phyloP scores from a whole-genome alignment of 2,797 vertebrate genomes.

The Alauda arvensis region DNA sequence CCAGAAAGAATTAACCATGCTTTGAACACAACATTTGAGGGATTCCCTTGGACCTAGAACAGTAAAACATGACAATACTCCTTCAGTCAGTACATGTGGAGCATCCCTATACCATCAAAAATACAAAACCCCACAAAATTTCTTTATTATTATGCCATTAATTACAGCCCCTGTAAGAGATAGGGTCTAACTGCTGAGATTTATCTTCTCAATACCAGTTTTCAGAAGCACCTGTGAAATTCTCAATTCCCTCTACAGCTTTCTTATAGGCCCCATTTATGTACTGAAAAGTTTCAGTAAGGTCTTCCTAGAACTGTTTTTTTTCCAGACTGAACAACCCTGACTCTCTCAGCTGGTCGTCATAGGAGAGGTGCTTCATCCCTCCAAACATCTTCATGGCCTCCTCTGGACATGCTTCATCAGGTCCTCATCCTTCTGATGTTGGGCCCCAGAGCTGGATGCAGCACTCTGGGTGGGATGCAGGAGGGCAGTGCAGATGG shows the following conservation, averaged over 20 bases:
- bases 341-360: background rate
- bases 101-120: background rate
- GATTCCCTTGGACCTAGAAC: background rate
- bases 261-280: background rate
- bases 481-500: background rate
- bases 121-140: fast-evolving
- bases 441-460: fast-evolving
- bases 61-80: background rate
- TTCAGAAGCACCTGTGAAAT: background rate
- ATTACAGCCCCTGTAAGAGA: background rate
- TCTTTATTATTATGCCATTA: background rate
- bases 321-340: background rate
- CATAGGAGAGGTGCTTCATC: background rate
- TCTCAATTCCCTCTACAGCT: background rate
- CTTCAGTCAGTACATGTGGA: background rate
- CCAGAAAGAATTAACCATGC: background rate
- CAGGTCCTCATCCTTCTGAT: background rate
- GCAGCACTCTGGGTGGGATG: background rate
- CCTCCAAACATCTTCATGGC: background rate
- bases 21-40: background rate
- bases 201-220: background rate
- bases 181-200: background rate
- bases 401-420: fast-evolving
- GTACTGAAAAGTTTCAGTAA: background rate
- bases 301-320: background rate